Evolutionary conservation across 2,113 vertebrate genomes (phyloP).

Genomic region (Aegypius monachus): DNA sequence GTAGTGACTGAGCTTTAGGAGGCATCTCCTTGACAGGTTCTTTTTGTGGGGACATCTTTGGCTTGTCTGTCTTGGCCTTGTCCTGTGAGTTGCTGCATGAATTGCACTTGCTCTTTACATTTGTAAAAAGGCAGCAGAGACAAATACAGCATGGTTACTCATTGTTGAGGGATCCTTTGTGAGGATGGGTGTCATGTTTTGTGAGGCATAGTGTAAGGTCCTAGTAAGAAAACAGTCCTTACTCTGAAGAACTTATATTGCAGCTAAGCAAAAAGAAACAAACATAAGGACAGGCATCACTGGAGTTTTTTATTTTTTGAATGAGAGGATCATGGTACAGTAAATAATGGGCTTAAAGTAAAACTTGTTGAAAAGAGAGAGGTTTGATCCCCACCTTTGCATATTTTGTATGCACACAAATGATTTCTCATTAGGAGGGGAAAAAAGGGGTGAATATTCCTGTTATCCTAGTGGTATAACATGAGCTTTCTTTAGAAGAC

Average conservation of each 20-base stretch:
- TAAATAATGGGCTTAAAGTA: background rate
- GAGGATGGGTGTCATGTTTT: rapidly evolving
- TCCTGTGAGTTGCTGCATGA: background rate
- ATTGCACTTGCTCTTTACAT: background rate
- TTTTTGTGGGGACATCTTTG: background rate
- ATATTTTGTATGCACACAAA: background rate
- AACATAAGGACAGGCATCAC: background rate
- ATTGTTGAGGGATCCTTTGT: background rate
- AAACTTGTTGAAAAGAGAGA: background rate
- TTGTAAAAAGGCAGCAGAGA: background rate
- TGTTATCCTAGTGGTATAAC: background rate
- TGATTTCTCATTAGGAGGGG: background rate
- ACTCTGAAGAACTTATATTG: background rate
- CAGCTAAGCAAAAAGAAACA: background rate
- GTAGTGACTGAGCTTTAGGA: background rate
- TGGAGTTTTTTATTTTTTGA: background rate
- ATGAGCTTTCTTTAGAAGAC: background rate
- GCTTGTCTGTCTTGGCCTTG: background rate
- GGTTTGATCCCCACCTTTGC: background rate
- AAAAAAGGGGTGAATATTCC: background rate
- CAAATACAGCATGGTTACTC: background rate
- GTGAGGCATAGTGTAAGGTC: background rate
- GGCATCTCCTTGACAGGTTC: background rate
- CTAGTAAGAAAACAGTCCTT: background rate
- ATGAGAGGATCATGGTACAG: background rate